Percentiles rank a stretch among this genome's conserved stretches.
Conservation (phyloP, 2,888 invertebrate genomes). For the Euplexia lucipara region DNA sequence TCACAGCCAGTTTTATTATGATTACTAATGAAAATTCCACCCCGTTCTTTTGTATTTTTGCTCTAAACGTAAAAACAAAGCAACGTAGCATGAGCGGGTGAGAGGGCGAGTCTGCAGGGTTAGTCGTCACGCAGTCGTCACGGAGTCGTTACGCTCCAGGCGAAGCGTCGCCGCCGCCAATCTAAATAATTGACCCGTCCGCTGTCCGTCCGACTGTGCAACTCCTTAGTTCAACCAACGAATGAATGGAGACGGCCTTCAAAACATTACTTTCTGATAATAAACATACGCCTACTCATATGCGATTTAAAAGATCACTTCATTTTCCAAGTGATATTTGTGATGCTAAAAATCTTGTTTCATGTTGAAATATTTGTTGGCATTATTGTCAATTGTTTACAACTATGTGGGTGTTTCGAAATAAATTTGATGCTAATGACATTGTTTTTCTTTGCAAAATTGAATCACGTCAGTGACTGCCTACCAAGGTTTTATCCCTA, state of each 20-base stretch:
- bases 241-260: slow-evolving; percentile 72
- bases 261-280: slow-evolving; percentile 25
- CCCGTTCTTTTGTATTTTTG: slow-evolving; percentile 62
- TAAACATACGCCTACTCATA: slow-evolving; percentile 51
- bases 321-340: slow-evolving; percentile 40
- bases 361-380: slow-evolving; percentile 47
- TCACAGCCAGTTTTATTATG: slow-evolving; percentile 62
- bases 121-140: slow-evolving; percentile 72
- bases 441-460: slow-evolving; percentile 20
- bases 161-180: slow-evolving; percentile 85
- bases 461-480: slow-evolving; percentile 12
- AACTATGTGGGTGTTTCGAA: slow-evolving; percentile 30
- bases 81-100: slow-evolving; percentile 54
- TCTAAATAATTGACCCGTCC: slow-evolving; percentile 90
- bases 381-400: slow-evolving; percentile 42
- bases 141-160: slow-evolving; percentile 74
- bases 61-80: slow-evolving; percentile 64
- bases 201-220: slow-evolving; percentile 85
- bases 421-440: slow-evolving; percentile 15
- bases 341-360: slow-evolving; percentile 30
- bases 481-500: slow-evolving; percentile 38
- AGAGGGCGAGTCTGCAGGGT: slow-evolving; percentile 59
- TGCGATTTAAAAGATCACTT: slow-evolving; percentile 44
- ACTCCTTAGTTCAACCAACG: slow-evolving; percentile 75
- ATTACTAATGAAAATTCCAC: slow-evolving; percentile 63